Evolutionary conservation across 2,888 invertebrate species (phyloP).

Genomic region (Phymatocera aterrima): DNA sequence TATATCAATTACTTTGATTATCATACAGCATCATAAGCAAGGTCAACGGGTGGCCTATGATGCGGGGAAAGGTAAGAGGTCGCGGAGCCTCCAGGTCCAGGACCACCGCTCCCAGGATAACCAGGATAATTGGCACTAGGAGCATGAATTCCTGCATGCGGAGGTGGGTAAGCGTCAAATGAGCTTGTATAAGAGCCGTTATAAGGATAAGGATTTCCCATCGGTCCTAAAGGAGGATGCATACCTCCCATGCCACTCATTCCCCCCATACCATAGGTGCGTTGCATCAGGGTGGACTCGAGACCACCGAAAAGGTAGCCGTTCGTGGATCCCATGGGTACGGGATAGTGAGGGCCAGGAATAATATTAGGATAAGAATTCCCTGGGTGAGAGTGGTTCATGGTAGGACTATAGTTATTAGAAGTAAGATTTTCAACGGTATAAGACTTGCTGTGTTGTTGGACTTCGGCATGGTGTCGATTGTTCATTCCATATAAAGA

Average conservation of each 20-base stretch:
- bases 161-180: conserved; percentile 74
- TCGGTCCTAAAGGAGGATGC: conserved; percentile 59
- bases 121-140: conserved; percentile 83
- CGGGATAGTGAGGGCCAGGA: conserved; percentile 73
- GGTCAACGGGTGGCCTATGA: conserved; percentile 72
- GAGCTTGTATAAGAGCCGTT: conserved; percentile 71
- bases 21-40: conserved; percentile 73
- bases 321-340: conserved; percentile 71
- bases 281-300: conserved; percentile 71
- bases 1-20: conserved; percentile 66
- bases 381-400: conserved; percentile 62
- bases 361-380: conserved; percentile 73
- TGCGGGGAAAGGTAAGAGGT: conserved; percentile 71
- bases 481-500: conserved; percentile 67
- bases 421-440: conserved; percentile 74
- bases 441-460: conserved; percentile 72
- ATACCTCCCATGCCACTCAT: conserved; percentile 44
- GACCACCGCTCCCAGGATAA: conserved; percentile 63
- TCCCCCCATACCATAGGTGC: conserved; percentile 67
- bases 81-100: conserved; percentile 64
- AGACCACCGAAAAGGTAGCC: conserved; percentile 71
- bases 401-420: conserved; percentile 73
- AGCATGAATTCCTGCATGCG: conserved; percentile 80
- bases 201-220: conserved; percentile 69
- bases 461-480: conserved; percentile 64